Base-by-base conservation (phyloP, 2,888 invertebrate species). In the Orthosia gothica region DNA sequence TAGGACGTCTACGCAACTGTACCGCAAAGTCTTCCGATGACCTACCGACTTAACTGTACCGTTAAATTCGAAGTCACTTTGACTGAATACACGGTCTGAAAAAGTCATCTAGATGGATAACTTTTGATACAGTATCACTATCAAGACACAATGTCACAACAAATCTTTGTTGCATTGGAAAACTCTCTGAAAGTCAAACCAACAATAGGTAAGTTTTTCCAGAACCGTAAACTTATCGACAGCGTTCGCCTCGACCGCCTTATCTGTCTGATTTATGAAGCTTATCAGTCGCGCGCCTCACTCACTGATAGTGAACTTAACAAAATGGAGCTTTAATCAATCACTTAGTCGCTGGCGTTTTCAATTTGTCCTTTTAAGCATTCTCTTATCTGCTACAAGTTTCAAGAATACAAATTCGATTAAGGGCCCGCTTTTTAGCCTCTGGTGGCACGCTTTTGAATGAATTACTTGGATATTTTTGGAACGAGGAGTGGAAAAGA, bases 181-280 rank as follows among this genome's bases (percentile, higher is more conserved):
- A 76, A 50, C 26, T 47, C n/a, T n/a, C 16, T 26, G 23, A 66
- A 73, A 74, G 55, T 50, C 55, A 63, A 61, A 58, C 50, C 13
- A 26, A 50, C 50, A 45, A 66, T 68, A 65, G 59, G 52, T 72
- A 77, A 78, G 75, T 80, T 84, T 84, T 83, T 71, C 66, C 40
- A 66, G 69, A 26, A 68, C 73, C 76, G 67, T 69, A 75, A 65
- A 81, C 66, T 66, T 87, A 89, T 87, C 85, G 86, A 76, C 82
- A 83, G 74, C 66, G 65, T 74, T 83, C 82, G 67, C 86, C 65
- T 54, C 76, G 65, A 68, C 87, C 90, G 89, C 88, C 92, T 94
- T 95, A 95, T 93, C 94, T 86, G 80, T 74, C 88, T 94, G 94
- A 95, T 95, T 95, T 94, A 95, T 94, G 91, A 86, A 85, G 87